Base-by-base conservation (phyloP, 1,140 invertebrate genomes). In the Drosophila mojavensis region DNA sequence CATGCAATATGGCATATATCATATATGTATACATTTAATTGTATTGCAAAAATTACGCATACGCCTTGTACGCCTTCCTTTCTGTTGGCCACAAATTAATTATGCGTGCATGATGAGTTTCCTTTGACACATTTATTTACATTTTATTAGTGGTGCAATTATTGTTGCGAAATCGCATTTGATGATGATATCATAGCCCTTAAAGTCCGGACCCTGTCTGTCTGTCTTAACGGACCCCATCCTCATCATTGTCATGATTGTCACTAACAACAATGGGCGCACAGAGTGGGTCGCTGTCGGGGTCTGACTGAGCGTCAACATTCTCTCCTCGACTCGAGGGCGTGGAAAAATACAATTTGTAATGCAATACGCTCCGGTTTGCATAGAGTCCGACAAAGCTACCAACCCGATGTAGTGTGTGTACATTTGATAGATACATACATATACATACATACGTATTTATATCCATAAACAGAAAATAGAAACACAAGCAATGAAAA, bases 311-410 rank as follows among this genome's bases (percentile, higher is more conserved):
- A 63, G 30, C 55, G 50, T 54, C 62, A 75, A 55, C 68, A 76
- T 62, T 66, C 74, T 66, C 53, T 62, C 2, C 36, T 39, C 43
- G 58, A 75, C 56, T 71, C 24, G 66, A 79, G 68, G 77, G 79
- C 79, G 76, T 89, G 83, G 69, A 89, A 58, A 89, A 79, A 75
- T 73, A 88, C 73, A 88, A 80, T 88, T 83, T 89, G 83, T 88
- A 88, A 89, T 88, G 83, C 83, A 88, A 88, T 89, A 88, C 83
- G 56, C 76, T 73, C 45, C 76, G 45, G 65, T 88, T 79, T 88
- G 82, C 82, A 86, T 86, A 80, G 66, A 45, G 48, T 53, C 58
- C 45, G 39, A 60, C 73, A 74, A 80, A 66, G 60, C 72, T 62
- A 47, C 48, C 58, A 72, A 48, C 60, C 66, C 69, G 51, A 75